Base-by-base conservation (phyloP, 2,797 vertebrate species). In the Cygnus olor region DNA sequence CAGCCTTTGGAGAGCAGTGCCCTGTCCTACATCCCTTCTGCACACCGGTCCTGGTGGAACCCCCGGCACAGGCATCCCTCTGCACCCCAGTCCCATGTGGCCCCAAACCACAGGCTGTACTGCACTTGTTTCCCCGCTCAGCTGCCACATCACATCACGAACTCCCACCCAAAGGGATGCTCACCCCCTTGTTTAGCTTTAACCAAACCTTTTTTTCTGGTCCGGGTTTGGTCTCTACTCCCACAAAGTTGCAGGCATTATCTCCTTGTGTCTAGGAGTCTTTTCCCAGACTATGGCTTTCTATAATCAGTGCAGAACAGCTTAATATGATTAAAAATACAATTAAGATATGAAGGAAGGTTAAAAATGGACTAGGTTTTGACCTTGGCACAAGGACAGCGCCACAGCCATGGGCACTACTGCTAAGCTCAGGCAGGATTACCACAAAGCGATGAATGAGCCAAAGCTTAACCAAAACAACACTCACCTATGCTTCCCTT, bases 401-500 rank as follows among this genome's bases (percentile, higher is more conserved):
- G 19, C 83, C 19, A 10, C 1, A 3, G 12, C 28, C 2, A 5
- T 5, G n/a, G 56, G 16, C 38, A 70, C 36, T 87, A 87, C 5
- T 15, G n/a, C 78, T 57, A 32, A 45, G 7, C 22, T 85, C 18
- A 65, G 86, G 40, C 27, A 89, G 30, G 51, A 87, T 64, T 20
- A 51, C 19, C 10, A 68, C 0, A 0, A 90, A 79, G 58, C 1
- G 4, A 47, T 9, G 49, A 60, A 63, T 28, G 19, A 87, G 68
- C 4, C 72, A 61, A 68, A 80, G 34, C 17, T 36, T 19, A 42
- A 58, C 38, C 34, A 36, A 82, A 89, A 70, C 8, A 10, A 21
- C 56, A 68, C 98, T 97, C 93, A 98, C 98, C 98, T 83, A 98
- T 91, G 91, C 98, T 98, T 65, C 98, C 98, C 91, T 98, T 98